A percentile compares a stretch with the other conserved stretches of the same genome.
phyloP scores from a whole-genome alignment of 2,888 invertebrate genomes.

The Drymonia ruficornis region DNA sequence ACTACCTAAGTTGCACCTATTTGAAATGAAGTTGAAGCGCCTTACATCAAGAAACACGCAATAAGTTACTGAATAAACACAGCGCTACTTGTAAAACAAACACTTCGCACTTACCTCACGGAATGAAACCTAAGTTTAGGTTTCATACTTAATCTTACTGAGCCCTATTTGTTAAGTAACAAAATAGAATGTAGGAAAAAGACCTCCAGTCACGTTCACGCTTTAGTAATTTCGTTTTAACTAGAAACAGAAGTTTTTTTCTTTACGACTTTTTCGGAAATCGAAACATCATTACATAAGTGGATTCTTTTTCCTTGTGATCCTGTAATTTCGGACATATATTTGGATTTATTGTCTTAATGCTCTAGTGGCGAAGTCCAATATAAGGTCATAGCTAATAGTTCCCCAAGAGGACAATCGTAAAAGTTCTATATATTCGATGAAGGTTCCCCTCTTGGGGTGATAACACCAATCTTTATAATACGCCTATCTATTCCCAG shows the following conservation, averaged over 20 bases:
- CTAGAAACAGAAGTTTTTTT: background rate
- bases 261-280: background rate
- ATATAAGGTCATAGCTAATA: background rate
- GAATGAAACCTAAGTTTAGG: background rate
- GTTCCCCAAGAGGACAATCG: constrained; percentile 7
- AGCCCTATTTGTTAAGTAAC: background rate
- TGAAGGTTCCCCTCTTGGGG: background rate
- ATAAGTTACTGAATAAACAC: constrained; percentile 17
- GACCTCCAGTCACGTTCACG: background rate
- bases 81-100: constrained; percentile 12
- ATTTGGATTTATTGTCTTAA: background rate
- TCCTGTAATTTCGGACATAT: background rate
- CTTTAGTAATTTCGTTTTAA: no score
- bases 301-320: background rate
- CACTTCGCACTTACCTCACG: background rate
- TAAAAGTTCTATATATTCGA: constrained; percentile 12
- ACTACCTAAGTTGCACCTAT: background rate
- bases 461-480: background rate
- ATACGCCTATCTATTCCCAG: constrained; percentile 13
- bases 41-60: constrained; percentile 20
- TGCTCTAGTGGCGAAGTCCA: background rate
- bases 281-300: background rate
- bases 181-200: constrained; percentile 1
- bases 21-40: constrained; percentile 17
- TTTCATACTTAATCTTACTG: background rate